Evolutionary conservation across 2,113 vertebrate genomes (phyloP), one percentile per base, ranked within the genome.

Genomic region (Myotis lucifugus): DNA sequence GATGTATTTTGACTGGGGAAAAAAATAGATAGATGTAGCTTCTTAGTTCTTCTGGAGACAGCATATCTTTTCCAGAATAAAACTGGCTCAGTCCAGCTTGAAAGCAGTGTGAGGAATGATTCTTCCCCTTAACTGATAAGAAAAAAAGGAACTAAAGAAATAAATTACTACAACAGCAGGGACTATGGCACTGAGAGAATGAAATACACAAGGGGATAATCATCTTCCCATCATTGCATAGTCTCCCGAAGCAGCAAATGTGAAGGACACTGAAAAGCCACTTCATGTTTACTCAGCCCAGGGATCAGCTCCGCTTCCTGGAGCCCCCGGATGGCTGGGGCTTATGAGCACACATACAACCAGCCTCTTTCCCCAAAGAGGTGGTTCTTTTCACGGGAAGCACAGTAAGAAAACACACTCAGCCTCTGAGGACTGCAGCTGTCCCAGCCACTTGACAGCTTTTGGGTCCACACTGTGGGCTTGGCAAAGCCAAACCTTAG

Each of bases 151-250:
- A 96, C 85, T 94, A 79, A 95, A 96, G 66, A 64, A 97, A 78
- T 97, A 98, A 98, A 50, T 98, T 98, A 97, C 54, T 95, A 97
- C 18, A 96, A 96, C 61, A 96, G 77, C 82, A 95, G 48, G 3
- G 50, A 74, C 88, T 21, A 93, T 94, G 91, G 88, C 0, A 1
- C 42, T 81, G 27, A 91, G 67, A 97, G 91, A 86, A 84, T 70
- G 92, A 88, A 93, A 73, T 0, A 95, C 90, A 72, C 73, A 92
- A 95, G 61, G n/a, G 90, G 32, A 61, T 82, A 70, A 21, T 2
- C 9, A 91, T 34, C 64, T 91, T 89, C 46, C 93, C 86, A 46
- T 66, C 81, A 90, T 69, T 98, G 98, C 97, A 93, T 98, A 98
- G 97, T 82, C 72, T 98, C 94, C 96, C 61, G 1, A 93, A 95